Evolutionary conservation across 30 jellyfish, hydroid and myxozoan species (phyloP).

Genomic region (Cassiopea xamachana): DNA sequence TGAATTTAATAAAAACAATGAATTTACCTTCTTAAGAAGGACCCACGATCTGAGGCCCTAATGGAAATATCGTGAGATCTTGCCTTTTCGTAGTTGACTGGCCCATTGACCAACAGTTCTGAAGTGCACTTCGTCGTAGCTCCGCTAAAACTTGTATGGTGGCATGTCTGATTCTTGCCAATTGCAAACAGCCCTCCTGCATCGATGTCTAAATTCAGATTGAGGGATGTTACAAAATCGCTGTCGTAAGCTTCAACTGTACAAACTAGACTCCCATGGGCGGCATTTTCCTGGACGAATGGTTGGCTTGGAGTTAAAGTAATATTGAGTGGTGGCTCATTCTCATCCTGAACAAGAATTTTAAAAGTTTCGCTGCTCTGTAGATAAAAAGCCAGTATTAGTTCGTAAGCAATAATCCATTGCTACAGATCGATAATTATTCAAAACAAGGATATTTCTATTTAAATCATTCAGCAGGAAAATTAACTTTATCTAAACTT

Average conservation of each 20-base stretch:
- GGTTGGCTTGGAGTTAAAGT: conserved; percentile 58
- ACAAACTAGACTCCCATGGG: conserved; percentile 78
- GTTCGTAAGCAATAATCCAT: neutral
- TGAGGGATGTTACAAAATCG: conserved; percentile 61
- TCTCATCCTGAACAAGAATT: conserved; percentile 66
- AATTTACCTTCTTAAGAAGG: conserved; percentile 29
- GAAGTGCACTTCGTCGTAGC: conserved; percentile 65
- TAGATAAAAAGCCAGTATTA: neutral
- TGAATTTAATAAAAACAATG: too few relatives aligned
- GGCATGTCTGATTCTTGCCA: conserved; percentile 33
- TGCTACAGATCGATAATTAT: too few relatives aligned
- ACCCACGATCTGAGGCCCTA: conserved; percentile 70
- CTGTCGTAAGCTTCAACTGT: conserved; percentile 69
- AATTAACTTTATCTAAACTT: too few relatives aligned
- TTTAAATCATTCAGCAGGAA: too few relatives aligned
- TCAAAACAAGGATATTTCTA: too few relatives aligned
- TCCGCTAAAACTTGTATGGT: neutral
- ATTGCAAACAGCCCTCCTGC: conserved; percentile 69
- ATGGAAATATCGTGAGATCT: conserved; percentile 17
- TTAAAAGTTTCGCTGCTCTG: conserved; percentile 52
- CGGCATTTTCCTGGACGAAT: conserved; percentile 52
- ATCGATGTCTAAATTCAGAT: conserved; percentile 70
- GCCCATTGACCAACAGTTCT: conserved; percentile 54
- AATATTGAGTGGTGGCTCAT: conserved; percentile 81
- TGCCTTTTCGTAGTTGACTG: conserved; percentile 69